These are phyloP conservation scores for Meloidogyne floridensis DNA, from an alignment of 1,140 invertebrate genomes.

Conservation along the genomic window DNA sequence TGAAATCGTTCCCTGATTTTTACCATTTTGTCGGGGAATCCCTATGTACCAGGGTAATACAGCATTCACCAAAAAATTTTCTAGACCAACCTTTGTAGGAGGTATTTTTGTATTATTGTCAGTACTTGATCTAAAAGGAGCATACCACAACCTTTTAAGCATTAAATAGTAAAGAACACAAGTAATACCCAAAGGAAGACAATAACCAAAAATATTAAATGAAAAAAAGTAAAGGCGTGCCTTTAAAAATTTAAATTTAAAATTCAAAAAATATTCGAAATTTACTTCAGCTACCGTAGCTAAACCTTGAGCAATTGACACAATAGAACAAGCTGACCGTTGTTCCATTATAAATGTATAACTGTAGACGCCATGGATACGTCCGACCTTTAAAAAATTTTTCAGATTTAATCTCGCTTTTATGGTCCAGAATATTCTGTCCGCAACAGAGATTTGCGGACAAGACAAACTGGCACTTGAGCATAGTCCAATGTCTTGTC, in stretches of 20 bases:
- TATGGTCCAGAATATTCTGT: too few relatives aligned
- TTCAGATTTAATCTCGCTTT: neutral
- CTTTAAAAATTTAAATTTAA: slow-evolving; percentile 39
- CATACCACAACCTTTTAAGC: slow-evolving; percentile 82
- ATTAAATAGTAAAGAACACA: slow-evolving; percentile 86
- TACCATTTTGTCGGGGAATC: too few relatives aligned
- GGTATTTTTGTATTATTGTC: slow-evolving; percentile 27
- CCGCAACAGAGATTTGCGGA: too few relatives aligned
- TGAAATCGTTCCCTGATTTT: too few relatives aligned
- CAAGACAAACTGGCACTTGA: too few relatives aligned
- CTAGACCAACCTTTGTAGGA: neutral
- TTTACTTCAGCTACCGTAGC: slow-evolving; percentile 53
- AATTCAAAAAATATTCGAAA: neutral
- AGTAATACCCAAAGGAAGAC: slow-evolving; percentile 75
- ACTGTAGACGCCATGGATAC: slow-evolving; percentile 74
- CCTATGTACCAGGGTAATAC: too few relatives aligned
- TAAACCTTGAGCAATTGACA: slow-evolving; percentile 56
- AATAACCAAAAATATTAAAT: slow-evolving; percentile 69
- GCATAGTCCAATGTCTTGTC: too few relatives aligned
- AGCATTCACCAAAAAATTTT: too few relatives aligned
- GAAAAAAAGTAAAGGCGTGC: slow-evolving; percentile 65
- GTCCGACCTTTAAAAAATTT: slow-evolving; percentile 34
- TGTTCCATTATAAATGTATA: slow-evolving; percentile 67
- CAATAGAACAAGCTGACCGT: slow-evolving; percentile 58
- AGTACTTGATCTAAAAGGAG: slow-evolving; percentile 46